A percentile compares a stretch with the other conserved stretches of the same genome.
Conservation (phyloP, 2,113 vertebrate species). For the Phalacrocorax carbo region DNA sequence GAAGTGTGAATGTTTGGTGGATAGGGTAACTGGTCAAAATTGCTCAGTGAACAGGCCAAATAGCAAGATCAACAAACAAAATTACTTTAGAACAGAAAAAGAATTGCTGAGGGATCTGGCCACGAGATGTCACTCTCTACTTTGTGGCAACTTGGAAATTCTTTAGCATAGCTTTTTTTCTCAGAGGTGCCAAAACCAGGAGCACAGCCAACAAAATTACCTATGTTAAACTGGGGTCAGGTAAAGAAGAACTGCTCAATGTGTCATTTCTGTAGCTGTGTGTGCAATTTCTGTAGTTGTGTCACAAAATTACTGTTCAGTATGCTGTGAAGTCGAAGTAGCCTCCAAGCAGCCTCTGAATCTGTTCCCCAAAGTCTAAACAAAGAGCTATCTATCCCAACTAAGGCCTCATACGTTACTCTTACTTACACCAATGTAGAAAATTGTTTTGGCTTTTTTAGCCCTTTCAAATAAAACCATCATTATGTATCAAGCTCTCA, state of each 20-base stretch:
- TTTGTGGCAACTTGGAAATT: neutral
- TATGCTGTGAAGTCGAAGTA: neutral
- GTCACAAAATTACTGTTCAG: neutral
- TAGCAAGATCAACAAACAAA: neutral
- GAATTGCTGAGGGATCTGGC: neutral
- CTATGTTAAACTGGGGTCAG: neutral
- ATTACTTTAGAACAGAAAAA: neutral
- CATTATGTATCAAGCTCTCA: neutral
- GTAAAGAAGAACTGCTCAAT: neutral
- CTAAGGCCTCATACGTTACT: neutral
- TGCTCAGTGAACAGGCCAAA: neutral
- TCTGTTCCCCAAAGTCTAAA: neutral
- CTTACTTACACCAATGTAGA: neutral
- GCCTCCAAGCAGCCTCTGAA: neutral
- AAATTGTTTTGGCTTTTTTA: neutral
- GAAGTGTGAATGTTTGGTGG: neutral
- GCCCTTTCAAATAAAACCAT: neutral
- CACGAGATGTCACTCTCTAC: slow-evolving; percentile 46
- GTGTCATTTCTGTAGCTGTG: neutral
- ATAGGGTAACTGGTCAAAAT: neutral
- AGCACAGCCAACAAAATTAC: neutral
- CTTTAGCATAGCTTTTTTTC: neutral
- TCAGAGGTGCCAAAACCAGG: neutral
- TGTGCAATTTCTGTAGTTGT: neutral
- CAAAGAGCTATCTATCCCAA: neutral